Percentiles rank a stretch among this genome's conserved stretches.
Conservation (phyloP, 2,797 vertebrate genomes). For the Sus cebifrons region DNA sequence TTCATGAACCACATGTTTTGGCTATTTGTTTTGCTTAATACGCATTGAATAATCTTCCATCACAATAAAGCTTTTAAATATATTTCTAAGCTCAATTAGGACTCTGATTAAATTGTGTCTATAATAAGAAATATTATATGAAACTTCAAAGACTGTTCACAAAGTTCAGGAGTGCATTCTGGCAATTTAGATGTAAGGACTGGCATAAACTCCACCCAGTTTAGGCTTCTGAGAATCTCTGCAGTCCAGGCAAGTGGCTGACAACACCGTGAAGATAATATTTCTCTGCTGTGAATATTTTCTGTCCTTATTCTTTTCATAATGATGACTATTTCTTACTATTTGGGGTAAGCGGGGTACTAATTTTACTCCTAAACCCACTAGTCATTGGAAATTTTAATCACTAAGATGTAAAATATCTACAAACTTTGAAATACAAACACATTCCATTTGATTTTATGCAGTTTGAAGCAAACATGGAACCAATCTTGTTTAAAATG, state of each 20-base stretch:
- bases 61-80: not conserved
- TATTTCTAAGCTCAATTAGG: not conserved
- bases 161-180: too few relatives aligned
- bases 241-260: not conserved
- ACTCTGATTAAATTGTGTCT: not conserved
- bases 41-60: not conserved
- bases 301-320: not conserved
- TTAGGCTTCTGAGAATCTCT: not conserved
- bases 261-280: not conserved
- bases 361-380: not conserved
- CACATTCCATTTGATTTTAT: not conserved
- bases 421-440: not conserved
- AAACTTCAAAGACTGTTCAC: not conserved
- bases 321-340: not conserved
- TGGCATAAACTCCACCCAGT: not conserved
- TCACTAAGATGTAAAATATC: not conserved
- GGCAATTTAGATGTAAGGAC: not conserved
- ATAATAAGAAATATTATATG: conserved; percentile 26
- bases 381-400: not conserved
- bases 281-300: too few relatives aligned
- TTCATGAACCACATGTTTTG: not conserved
- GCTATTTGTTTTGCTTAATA: not conserved
- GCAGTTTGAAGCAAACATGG: not conserved
- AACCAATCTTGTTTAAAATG: not conserved
- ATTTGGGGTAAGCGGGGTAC: not conserved